A percentile compares a stretch with the other conserved stretches of the same genome.
These are phyloP conservation scores for Mustelus asterias DNA, from an alignment of 2,113 vertebrate species.

Conservation along the genomic window DNA sequence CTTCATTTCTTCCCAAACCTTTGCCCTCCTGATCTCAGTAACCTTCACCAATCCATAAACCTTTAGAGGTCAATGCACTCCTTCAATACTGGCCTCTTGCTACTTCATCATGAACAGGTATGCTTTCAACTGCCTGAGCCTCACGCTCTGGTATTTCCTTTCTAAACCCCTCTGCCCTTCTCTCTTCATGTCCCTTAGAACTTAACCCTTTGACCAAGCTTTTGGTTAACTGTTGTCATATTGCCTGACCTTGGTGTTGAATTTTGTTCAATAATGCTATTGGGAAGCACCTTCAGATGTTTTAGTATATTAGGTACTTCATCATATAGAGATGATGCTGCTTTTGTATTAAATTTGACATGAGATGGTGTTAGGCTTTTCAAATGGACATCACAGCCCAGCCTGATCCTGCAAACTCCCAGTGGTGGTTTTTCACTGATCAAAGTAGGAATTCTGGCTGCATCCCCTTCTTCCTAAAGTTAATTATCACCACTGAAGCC, in stretches of 20 bases:
- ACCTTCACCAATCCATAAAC: background rate
- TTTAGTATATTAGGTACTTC: background rate
- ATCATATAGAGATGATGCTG: background rate
- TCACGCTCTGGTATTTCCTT: background rate
- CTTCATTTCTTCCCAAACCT: background rate
- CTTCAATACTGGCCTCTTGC: background rate
- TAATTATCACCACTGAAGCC: background rate
- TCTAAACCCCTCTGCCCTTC: background rate
- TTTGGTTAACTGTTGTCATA: background rate
- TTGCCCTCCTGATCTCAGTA: background rate
- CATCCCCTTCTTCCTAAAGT: background rate
- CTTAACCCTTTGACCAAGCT: background rate
- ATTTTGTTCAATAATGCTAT: background rate
- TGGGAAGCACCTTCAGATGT: background rate
- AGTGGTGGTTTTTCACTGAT: background rate
- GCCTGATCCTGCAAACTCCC: background rate
- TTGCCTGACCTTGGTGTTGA: background rate
- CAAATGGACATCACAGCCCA: background rate
- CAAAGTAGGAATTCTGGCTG: background rate
- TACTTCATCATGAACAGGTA: background rate
- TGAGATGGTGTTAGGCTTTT: background rate
- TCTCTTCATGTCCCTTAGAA: background rate
- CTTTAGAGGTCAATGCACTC: background rate
- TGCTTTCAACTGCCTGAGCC: background rate
- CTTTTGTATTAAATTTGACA: background rate